Base-by-base conservation (phyloP, 2,113 vertebrate genomes). In the Leucoraja erinaceus region DNA sequence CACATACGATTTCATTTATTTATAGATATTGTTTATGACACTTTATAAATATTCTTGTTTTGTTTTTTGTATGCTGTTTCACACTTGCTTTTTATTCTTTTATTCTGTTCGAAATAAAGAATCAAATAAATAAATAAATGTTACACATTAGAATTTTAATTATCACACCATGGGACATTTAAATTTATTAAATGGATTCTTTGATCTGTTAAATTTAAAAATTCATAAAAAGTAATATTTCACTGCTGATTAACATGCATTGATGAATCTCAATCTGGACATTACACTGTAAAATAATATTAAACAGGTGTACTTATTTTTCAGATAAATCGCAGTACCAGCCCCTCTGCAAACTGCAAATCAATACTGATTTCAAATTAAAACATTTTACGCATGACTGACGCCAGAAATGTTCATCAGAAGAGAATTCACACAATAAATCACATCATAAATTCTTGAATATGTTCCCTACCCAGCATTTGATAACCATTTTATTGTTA, bases 101-200 rank as follows among this genome's bases (percentile, higher is more conserved):
- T n/a, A n/a, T n/a, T n/a, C n/a, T n/a, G n/a, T n/a, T n/a, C n/a
- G n/a, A n/a, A n/a, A n/a, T n/a, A n/a, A n/a, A n/a, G n/a, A n/a
- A n/a, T n/a, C n/a, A n/a, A n/a, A n/a, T n/a, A n/a, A n/a, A n/a
- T n/a, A n/a, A n/a, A n/a, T n/a, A n/a, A n/a, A n/a, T n/a, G n/a
- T n/a, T n/a, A 86, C 54, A 70, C 68, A 86, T 88, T 88, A 88
- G 63, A 22, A 63, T 63, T 88, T 63, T 63, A 88, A 86, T 86
- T n/a, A 88, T 63, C 28, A n/a, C 59, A 77, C 12, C n/a, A 63
- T 31, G 12, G 12, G 28, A 31, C 63, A 88, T 88, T 31, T 63
- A 63, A 88, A 88, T 88, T n/a, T 63, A 88, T 18, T n/a, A 31
- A 63, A 86, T 14, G 12, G 28, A 63, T 59, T 63, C 59, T 66